Evolutionary conservation across 2,113 vertebrate genomes (phyloP).

Genomic region (Syngnathoides biaculeatus): DNA sequence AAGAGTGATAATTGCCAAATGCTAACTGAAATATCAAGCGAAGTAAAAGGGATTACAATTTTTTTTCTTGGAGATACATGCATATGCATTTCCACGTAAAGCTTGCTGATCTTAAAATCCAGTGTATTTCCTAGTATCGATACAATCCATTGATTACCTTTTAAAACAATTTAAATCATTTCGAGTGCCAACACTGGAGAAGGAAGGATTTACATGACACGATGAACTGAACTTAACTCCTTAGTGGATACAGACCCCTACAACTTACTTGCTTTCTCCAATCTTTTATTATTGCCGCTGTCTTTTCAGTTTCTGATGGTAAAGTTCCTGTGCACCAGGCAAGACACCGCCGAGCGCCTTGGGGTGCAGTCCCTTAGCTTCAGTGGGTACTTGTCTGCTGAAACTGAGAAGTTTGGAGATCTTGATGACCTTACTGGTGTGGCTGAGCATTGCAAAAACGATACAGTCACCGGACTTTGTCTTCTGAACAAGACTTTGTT

Average conservation of each 20-base stretch:
- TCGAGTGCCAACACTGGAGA: too few relatives aligned
- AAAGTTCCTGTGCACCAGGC: conserved; percentile 91
- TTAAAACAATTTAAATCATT: too few relatives aligned
- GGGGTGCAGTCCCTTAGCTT: conserved; percentile 87
- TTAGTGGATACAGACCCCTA: background rate
- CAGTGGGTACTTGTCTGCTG: conserved; percentile 83
- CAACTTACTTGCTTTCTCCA: background rate
- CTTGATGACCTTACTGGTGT: conserved; percentile 67
- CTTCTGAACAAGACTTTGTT: conserved; percentile 89
- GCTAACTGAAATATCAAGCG: too few relatives aligned
- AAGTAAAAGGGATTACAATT: too few relatives aligned
- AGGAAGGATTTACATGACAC: too few relatives aligned
- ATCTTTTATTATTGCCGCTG: background rate
- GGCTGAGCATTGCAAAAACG: conserved; percentile 49
- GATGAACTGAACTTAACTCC: too few relatives aligned
- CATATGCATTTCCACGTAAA: too few relatives aligned
- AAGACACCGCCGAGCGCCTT: conserved; percentile 87
- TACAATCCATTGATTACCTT: too few relatives aligned
- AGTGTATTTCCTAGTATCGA: too few relatives aligned
- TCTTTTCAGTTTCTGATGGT: conserved; percentile 90
- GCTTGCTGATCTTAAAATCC: too few relatives aligned
- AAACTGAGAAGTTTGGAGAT: conserved; percentile 65
- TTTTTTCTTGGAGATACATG: too few relatives aligned
- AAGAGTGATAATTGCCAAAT: too few relatives aligned
- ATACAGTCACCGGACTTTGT: conserved; percentile 76